Conservation (phyloP, 2,797 vertebrate species). For the Catharus ustulatus region DNA sequence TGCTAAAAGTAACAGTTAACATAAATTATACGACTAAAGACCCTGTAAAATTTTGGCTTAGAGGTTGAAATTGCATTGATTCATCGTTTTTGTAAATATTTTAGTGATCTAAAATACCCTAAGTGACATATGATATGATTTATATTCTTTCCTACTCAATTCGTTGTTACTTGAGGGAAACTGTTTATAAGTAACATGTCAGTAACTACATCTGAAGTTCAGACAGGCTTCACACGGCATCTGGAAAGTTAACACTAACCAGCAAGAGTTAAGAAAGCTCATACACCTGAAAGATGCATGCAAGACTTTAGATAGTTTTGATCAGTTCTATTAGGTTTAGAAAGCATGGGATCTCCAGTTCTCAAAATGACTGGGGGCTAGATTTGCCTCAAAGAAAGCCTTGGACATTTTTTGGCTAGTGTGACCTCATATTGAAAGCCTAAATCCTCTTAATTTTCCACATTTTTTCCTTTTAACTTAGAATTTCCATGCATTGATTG, state of each 20-base stretch:
- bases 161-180: neutral
- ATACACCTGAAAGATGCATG: neutral
- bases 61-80: neutral
- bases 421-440: neutral
- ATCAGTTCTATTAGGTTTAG: neutral
- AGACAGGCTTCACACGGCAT: neutral
- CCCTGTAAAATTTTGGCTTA: neutral
- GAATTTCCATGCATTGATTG: neutral
- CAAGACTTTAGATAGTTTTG: neutral
- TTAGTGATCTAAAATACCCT: neutral
- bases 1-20: neutral
- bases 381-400: neutral
- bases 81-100: neutral
- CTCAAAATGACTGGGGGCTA: rapidly evolving
- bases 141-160: neutral
- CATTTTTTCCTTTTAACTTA: neutral
- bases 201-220: neutral
- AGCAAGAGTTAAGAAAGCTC: neutral
- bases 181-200: neutral
- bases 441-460: neutral
- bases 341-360: too few species aligned
- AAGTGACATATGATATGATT: neutral
- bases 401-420: neutral
- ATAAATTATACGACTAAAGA: neutral
- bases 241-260: neutral